Evolutionary conservation across 2,888 invertebrate genomes (phyloP).

Genomic region (Aphodius granarius): DNA sequence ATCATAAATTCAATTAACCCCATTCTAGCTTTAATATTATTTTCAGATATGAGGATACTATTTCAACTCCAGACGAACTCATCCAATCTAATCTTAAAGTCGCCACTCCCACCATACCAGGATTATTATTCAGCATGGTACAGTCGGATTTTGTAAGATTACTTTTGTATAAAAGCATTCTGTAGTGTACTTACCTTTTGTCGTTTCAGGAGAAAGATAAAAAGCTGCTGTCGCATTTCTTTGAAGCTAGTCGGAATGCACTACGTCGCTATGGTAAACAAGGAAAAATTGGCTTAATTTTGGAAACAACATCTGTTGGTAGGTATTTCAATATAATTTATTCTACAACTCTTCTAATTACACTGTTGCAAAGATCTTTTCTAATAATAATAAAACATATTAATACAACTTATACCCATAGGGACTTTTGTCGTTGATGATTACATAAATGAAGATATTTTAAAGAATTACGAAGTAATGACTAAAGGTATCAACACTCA

Average conservation of each 20-base stretch:
- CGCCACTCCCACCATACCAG: neutral
- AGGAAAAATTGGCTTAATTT: neutral
- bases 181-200: neutral
- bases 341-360: neutral
- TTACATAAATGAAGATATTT: neutral
- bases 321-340: neutral
- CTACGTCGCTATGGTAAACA: neutral
- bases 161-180: no score
- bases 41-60: slow-evolving; percentile 3
- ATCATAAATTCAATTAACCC: neutral
- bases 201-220: neutral
- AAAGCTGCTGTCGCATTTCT: slow-evolving; percentile 1
- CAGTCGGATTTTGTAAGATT: neutral
- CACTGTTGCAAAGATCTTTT: neutral
- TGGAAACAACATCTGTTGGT: slow-evolving; percentile 1
- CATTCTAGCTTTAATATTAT: neutral
- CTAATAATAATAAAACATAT: neutral
- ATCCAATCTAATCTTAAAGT: slow-evolving; percentile 3
- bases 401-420: neutral
- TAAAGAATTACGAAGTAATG: neutral
- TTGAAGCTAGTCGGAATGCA: neutral
- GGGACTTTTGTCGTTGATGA: neutral
- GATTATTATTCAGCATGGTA: neutral
- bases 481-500: neutral
- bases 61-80: slow-evolving; percentile 1